Base-by-base conservation (phyloP, 2,888 invertebrate species). In the Panopea generosa region DNA sequence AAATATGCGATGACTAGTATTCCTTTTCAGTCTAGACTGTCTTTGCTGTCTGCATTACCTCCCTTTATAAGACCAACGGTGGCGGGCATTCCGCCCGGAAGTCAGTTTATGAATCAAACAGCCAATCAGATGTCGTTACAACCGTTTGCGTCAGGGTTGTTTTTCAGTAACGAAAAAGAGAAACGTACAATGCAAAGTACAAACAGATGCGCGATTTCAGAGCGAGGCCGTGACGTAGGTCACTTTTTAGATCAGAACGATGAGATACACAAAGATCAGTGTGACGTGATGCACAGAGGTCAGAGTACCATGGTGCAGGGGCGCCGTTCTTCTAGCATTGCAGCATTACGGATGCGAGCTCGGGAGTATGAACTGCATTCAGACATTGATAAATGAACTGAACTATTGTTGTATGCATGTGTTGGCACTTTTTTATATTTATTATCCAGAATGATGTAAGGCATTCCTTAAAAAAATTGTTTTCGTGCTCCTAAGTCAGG, bases 1-100 rank as follows among this genome's bases (percentile, higher is more conserved):
- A 72, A 73, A 43, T 77, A 61, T 27, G 43, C 73, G 4, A 9
- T 67, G 6, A 59, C 29, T 2, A 56, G 47, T 20, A n/a, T 66
- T 3, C 68, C 67, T 22, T 53, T 72, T 43, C 59, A 57, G 24
- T 38, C 59, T 6, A 29, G 65, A 53, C 53, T 72, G n/a, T 57
- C 69, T 7, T 53, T 75, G n/a, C 75, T 62, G 14, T n/a, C n/a
- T n/a, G n/a, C n/a, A n/a, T n/a, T n/a, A n/a, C n/a, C n/a, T n/a
- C 68, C 71, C 40, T 33, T 63, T 45, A 29, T 63, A 33, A 57
- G 74, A 14, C 40, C 38, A 18, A 70, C 40, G 22, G 56, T 60
- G 55, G 56, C 61, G 22, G 47, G 24, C 24, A 24, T 40, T 40
- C 33, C 47, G 16, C 40, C 67, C 14, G 67, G 67, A 49, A 50